phyloP scores from a whole-genome alignment of 2,888 invertebrate species.

The Eupeodes latifasciatus region DNA sequence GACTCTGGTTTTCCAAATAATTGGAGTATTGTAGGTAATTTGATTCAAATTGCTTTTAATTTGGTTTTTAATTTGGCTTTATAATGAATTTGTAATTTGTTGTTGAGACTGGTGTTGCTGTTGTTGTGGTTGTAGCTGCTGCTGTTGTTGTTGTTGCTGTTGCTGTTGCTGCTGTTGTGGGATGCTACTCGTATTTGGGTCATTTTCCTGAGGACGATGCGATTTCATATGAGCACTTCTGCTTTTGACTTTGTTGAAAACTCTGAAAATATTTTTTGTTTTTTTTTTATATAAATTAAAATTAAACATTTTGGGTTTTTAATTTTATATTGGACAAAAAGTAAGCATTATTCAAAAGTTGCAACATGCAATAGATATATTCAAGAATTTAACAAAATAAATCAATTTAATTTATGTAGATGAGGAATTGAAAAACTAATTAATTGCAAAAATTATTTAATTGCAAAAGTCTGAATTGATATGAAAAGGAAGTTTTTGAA shows the following conservation, averaged over 20 bases:
- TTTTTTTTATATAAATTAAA: slow-evolving; percentile 79
- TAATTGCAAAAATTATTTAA: not conserved
- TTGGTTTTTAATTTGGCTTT: slow-evolving; percentile 66
- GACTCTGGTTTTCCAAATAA: slow-evolving; percentile 64
- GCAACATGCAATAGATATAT: not conserved
- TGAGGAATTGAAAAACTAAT: not conserved
- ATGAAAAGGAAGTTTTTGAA: no score
- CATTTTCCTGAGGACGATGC: slow-evolving; percentile 95
- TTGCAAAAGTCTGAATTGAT: not conserved
- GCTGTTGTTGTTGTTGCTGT: slow-evolving; percentile 59
- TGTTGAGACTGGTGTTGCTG: slow-evolving; percentile 48
- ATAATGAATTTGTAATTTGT: slow-evolving; percentile 69
- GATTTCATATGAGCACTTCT: slow-evolving; percentile 99
- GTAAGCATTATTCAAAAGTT: no score
- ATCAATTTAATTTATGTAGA: not conserved
- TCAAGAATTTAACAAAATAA: no score
- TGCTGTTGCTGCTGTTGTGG: slow-evolving; percentile 75
- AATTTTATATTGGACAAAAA: not conserved
- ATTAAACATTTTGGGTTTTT: slow-evolving; percentile 50
- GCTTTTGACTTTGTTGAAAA: slow-evolving; percentile 99
- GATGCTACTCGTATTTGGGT: slow-evolving; percentile 82
- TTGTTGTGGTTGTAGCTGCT: slow-evolving; percentile 53
- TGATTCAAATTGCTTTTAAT: slow-evolving; percentile 72
- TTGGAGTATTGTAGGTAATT: slow-evolving; percentile 67
- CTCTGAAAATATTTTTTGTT: slow-evolving; percentile 86